Evolutionary conservation across 2,113 vertebrate genomes (phyloP).

Genomic region (Axis porcinus): DNA sequence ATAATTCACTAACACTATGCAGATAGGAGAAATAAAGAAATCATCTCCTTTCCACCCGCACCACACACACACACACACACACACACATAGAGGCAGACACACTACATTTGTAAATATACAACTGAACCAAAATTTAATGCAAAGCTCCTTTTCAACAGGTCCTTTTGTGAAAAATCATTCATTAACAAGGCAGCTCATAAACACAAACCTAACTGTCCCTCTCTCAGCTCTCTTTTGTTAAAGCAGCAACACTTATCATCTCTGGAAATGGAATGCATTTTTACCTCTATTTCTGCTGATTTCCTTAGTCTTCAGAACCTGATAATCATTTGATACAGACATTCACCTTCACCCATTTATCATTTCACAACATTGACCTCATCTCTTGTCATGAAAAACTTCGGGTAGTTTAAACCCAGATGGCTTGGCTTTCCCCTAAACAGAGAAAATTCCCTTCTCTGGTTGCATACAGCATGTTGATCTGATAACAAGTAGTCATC

Average conservation of each 20-base stretch:
- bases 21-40: background rate
- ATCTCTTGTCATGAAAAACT: constrained; percentile 1
- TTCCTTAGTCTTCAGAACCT: constrained; percentile 6
- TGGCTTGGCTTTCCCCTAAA: constrained; percentile 20
- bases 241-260: background rate
- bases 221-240: background rate
- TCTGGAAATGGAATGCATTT: background rate
- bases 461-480: background rate
- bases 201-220: background rate
- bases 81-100: background rate
- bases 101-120: background rate
- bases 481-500: background rate
- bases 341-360: constrained; percentile 23
- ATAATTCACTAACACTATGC: constrained; percentile 1
- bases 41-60: background rate
- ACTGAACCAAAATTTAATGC: background rate
- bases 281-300: background rate
- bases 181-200: background rate
- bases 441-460: background rate
- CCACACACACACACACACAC: background rate
- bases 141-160: background rate
- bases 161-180: background rate
- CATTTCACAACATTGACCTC: constrained; percentile 6
- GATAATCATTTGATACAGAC: background rate
- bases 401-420: background rate